Conservation (phyloP, 2,888 invertebrate genomes). For the Blera fallax region DNA sequence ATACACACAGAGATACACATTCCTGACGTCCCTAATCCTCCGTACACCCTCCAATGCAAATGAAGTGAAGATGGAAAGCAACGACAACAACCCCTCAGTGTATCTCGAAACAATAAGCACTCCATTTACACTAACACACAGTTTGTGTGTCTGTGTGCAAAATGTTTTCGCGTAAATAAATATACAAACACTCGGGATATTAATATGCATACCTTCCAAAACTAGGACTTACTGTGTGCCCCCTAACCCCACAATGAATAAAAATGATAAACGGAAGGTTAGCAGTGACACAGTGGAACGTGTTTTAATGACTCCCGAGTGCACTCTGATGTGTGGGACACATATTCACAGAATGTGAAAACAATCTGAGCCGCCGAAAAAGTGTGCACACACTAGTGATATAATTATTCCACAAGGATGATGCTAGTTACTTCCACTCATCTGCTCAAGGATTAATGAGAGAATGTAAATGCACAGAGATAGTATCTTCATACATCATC, state of each 20-base stretch:
- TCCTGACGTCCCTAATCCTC: neutral
- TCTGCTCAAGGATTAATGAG: slow-evolving; percentile 69
- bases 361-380: neutral
- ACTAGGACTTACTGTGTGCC: neutral
- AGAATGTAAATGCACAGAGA: slow-evolving; percentile 65
- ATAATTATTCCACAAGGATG: slow-evolving; percentile 55
- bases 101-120: slow-evolving; percentile 59
- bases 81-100: slow-evolving; percentile 20
- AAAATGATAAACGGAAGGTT: slow-evolving; percentile 61
- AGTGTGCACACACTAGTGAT: neutral
- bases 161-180: slow-evolving; percentile 36
- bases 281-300: slow-evolving; percentile 31
- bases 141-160: neutral
- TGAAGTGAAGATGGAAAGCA: slow-evolving; percentile 46
- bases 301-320: slow-evolving; percentile 67
- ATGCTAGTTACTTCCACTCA: slow-evolving; percentile 46
- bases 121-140: slow-evolving; percentile 1
- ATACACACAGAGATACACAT: neutral
- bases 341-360: slow-evolving; percentile 30
- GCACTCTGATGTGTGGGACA: slow-evolving; percentile 42
- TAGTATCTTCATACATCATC: neutral
- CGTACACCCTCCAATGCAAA: slow-evolving; percentile 35
- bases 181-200: slow-evolving; percentile 19
- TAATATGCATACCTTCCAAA: slow-evolving; percentile 34
- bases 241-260: slow-evolving; percentile 21